phyloP scores from a whole-genome alignment of 2,113 vertebrate genomes.

The Ameiurus melas region DNA sequence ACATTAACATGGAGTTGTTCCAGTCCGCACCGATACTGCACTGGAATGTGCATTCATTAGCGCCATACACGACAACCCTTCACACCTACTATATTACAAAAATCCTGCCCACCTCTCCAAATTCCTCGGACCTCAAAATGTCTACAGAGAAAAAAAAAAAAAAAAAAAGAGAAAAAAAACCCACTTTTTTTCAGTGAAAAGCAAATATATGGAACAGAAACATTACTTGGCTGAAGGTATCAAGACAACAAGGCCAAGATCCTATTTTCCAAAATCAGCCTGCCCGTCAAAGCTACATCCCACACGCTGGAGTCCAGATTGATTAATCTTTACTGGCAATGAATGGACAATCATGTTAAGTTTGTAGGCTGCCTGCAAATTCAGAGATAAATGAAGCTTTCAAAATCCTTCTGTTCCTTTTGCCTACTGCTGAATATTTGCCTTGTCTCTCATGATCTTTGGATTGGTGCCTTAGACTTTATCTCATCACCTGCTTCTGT shows the following conservation, averaged over 20 bases:
- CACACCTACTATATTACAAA: conserved; percentile 1
- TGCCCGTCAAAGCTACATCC: conserved; percentile 47
- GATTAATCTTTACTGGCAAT: conserved; percentile 53
- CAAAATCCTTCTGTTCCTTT: neutral
- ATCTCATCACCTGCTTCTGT: neutral
- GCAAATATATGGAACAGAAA: neutral
- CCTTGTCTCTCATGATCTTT: neutral
- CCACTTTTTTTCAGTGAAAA: neutral
- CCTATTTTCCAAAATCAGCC: conserved; percentile 39
- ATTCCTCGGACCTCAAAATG: conserved; percentile 15
- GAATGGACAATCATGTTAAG: conserved; percentile 43
- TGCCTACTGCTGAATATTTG: neutral
- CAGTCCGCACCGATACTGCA: conserved; percentile 1
- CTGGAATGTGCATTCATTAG: conserved; percentile 10
- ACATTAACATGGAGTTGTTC: neutral
- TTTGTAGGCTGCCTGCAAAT: conserved; percentile 32
- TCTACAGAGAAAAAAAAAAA: conserved; percentile 1
- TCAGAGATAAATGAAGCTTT: conserved; percentile 27
- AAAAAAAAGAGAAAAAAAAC: no score
- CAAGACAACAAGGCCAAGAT: conserved; percentile 40
- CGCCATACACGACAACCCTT: neutral
- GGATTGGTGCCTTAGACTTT: neutral
- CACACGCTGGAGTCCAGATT: conserved; percentile 43
- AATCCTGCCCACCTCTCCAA: neutral
- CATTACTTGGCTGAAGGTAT: conserved; percentile 22